Percentiles rank a stretch among this genome's conserved stretches.
Conservation (phyloP, 2,888 invertebrate genomes). For the Pyrgus malvae region DNA sequence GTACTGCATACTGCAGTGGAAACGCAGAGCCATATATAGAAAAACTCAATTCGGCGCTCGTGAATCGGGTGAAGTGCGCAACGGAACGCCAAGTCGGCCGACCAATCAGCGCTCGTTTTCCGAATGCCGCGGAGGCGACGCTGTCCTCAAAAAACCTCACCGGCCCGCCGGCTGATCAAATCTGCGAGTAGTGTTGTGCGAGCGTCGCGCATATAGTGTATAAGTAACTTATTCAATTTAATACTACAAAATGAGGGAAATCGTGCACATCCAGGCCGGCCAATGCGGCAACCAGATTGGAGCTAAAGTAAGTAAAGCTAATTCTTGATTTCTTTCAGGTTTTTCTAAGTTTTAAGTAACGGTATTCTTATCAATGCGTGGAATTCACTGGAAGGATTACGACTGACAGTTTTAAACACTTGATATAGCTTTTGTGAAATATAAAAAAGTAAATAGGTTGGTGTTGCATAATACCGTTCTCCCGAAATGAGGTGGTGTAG, state of each 20-base stretch:
- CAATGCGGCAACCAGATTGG: slow-evolving; percentile 94
- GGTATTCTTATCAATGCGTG: slow-evolving; percentile 11
- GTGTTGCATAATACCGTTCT: slow-evolving; percentile 31
- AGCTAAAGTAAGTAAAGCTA: slow-evolving; percentile 67
- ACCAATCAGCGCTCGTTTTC: slow-evolving; percentile 58
- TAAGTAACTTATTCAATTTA: slow-evolving; percentile 65
- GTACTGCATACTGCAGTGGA: slow-evolving; percentile 36
- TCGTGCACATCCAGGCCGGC: slow-evolving; percentile 91
- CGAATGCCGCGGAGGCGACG: slow-evolving; percentile 71
- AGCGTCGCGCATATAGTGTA: slow-evolving; percentile 73
- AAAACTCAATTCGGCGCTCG: slow-evolving; percentile 53
- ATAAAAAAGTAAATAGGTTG: background rate
- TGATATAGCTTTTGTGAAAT: too few relatives aligned
- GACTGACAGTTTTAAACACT: too few relatives aligned
- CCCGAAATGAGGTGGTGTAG: slow-evolving; percentile 15
- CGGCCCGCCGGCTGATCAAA: slow-evolving; percentile 58
- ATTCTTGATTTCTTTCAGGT: slow-evolving; percentile 27
- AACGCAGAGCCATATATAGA: slow-evolving; percentile 51
- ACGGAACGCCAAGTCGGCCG: slow-evolving; percentile 36
- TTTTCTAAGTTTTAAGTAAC: background rate
- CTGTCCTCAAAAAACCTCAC: slow-evolving; percentile 74
- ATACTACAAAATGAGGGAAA: slow-evolving; percentile 87
- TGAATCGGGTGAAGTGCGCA: slow-evolving; percentile 54
- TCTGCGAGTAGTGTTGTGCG: slow-evolving; percentile 71
- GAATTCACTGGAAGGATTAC: slow-evolving; percentile 7